These are phyloP conservation scores for Schizopygopsis pylzovi DNA, from an alignment of 2,797 vertebrate species.

Conservation along the genomic window DNA sequence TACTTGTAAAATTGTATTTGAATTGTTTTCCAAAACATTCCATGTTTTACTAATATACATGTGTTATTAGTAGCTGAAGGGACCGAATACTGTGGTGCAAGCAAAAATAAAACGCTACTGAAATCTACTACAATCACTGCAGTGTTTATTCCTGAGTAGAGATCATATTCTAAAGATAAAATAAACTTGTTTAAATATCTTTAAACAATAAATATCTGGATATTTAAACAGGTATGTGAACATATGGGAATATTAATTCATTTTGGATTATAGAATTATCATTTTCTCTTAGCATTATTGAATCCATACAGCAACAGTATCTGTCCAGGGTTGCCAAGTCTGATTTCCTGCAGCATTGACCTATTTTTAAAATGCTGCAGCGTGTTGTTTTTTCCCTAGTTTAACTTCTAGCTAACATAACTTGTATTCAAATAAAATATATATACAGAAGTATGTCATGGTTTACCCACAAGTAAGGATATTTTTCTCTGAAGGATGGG, in stretches of 20 bases:
- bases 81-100: background rate
- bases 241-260: background rate
- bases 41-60: constrained; percentile 21
- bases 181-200: background rate
- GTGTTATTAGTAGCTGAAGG: background rate
- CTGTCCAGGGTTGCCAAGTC: background rate
- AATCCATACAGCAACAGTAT: background rate
- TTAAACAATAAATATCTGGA: too few relatives aligned
- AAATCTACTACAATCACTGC: background rate
- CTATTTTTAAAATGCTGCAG: background rate
- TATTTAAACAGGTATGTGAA: too few relatives aligned
- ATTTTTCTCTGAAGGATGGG: background rate
- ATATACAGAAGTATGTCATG: background rate
- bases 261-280: background rate
- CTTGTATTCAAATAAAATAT: background rate
- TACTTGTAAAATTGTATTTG: background rate
- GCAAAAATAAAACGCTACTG: constrained; percentile 1
- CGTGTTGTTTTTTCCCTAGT: too few relatives aligned
- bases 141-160: background rate
- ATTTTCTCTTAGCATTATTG: background rate
- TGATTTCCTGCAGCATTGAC: background rate
- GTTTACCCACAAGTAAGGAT: background rate
- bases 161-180: background rate
- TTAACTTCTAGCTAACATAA: background rate
- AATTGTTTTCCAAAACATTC: constrained; percentile 1